These are phyloP conservation scores for Troides aeacus DNA, from an alignment of 2,888 invertebrate species.

Conservation along the genomic window DNA sequence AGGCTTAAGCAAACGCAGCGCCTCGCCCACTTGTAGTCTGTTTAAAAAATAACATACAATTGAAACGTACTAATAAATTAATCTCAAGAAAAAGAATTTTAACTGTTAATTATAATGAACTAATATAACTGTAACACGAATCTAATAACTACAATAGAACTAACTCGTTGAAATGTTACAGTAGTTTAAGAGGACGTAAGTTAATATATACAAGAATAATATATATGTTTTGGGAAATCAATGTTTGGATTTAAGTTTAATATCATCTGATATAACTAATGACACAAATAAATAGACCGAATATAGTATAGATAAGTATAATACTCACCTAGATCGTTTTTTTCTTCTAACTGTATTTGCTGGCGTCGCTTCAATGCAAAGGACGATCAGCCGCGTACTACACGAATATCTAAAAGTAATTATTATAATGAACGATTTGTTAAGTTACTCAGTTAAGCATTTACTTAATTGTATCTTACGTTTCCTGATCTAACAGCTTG, in stretches of 20 bases:
- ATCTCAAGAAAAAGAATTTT: neutral
- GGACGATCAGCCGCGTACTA: constrained; percentile 91
- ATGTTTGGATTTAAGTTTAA: neutral
- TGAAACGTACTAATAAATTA: neutral
- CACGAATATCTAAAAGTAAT: constrained; percentile 84
- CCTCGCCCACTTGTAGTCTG: constrained; percentile 51
- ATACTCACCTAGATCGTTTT: constrained; percentile 75
- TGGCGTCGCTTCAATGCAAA: constrained; percentile 93
- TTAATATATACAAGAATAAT: no score
- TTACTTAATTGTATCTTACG: constrained; percentile 51
- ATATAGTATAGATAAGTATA: neutral
- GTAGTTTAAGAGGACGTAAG: no score
- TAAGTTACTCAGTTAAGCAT: neutral
- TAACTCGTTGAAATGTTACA: no score
- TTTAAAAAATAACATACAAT: constrained; percentile 2
- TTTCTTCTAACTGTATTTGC: constrained; percentile 80
- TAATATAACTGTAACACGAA: no score
- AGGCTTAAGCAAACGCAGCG: neutral
- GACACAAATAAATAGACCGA: neutral
- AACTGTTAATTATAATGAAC: no score
- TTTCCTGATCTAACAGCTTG: constrained; percentile 88
- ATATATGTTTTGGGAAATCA: no score
- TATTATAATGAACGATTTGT: constrained; percentile 7
- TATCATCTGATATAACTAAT: neutral
- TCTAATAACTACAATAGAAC: no score